Percentiles rank a stretch among this genome's conserved stretches.
phyloP scores from a whole-genome alignment of 2,113 vertebrate species.

The Sterrhoptilus dennistouni region DNA sequence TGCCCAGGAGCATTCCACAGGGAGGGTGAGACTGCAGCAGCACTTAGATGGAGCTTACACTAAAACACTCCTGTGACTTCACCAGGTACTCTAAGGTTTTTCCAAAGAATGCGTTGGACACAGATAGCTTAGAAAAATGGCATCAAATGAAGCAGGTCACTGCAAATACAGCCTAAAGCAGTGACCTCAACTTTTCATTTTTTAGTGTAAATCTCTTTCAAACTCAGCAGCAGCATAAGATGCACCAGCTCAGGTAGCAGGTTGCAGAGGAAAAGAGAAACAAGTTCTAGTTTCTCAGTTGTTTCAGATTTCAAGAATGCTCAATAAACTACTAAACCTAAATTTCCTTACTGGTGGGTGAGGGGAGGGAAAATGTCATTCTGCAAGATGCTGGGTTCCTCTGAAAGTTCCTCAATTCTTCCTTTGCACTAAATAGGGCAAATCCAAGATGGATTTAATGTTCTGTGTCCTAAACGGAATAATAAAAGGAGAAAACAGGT shows the following conservation, averaged over 20 bases:
- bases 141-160: background rate
- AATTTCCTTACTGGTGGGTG: no score
- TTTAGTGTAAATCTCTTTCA: background rate
- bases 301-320: background rate
- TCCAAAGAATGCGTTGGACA: background rate
- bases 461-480: background rate
- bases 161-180: background rate
- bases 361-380: background rate
- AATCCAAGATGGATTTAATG: background rate
- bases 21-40: background rate
- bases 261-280: background rate
- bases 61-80: background rate
- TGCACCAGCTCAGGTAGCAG: background rate
- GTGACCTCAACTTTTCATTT: accelerated
- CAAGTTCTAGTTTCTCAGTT: background rate
- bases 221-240: background rate
- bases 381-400: accelerated
- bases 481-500: background rate
- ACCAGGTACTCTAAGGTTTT: background rate
- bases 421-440: background rate
- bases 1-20: background rate
- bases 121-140: background rate
- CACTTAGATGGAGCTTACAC: background rate
- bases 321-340: background rate
- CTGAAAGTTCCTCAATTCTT: background rate